A percentile compares a stretch with the other conserved stretches of the same genome.
These are phyloP conservation scores for Cheilosia vernalis DNA, from an alignment of 2,888 invertebrate species.

Conservation along the genomic window DNA sequence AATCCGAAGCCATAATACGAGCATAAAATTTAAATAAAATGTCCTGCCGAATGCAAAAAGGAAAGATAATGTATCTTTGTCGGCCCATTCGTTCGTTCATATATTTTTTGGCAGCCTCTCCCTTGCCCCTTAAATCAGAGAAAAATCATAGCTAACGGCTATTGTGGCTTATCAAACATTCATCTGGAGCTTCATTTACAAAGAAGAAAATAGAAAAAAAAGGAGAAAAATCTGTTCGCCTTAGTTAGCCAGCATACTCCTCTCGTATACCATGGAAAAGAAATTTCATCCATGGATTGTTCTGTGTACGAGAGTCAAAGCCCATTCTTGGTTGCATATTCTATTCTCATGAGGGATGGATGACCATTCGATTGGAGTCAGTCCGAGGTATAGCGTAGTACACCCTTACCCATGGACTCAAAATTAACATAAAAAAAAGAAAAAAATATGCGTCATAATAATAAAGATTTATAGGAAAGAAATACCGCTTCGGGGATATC, in stretches of 20 bases:
- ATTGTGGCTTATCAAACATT: slow-evolving; percentile 71
- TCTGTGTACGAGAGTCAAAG: slow-evolving; percentile 30
- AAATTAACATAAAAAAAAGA: slow-evolving; percentile 57
- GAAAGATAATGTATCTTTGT: slow-evolving; percentile 23
- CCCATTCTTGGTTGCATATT: slow-evolving; percentile 24
- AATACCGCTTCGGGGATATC: slow-evolving; percentile 43
- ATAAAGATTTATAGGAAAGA: slow-evolving; percentile 56
- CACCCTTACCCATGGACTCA: slow-evolving; percentile 21
- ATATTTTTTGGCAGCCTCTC: slow-evolving; percentile 10
- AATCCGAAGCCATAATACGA: slow-evolving; percentile 52
- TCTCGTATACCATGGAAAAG: not conserved
- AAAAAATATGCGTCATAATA: slow-evolving; percentile 48
- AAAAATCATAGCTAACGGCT: slow-evolving; percentile 68
- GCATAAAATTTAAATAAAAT: slow-evolving; percentile 72
- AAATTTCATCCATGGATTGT: slow-evolving; percentile 7
- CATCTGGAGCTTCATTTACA: slow-evolving; percentile 50
- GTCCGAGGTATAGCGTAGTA: not conserved
- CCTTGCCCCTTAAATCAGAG: slow-evolving; percentile 44
- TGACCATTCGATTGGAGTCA: slow-evolving; percentile 18
- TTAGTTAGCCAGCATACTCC: not conserved
- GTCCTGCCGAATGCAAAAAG: slow-evolving; percentile 25
- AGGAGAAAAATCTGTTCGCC: slow-evolving; percentile 43
- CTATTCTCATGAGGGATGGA: slow-evolving; percentile 14
- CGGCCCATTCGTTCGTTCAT: slow-evolving; percentile 43
- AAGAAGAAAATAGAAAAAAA: slow-evolving; percentile 28